Conservation (phyloP, 2,797 vertebrate genomes). For the Simalia tracyae region DNA sequence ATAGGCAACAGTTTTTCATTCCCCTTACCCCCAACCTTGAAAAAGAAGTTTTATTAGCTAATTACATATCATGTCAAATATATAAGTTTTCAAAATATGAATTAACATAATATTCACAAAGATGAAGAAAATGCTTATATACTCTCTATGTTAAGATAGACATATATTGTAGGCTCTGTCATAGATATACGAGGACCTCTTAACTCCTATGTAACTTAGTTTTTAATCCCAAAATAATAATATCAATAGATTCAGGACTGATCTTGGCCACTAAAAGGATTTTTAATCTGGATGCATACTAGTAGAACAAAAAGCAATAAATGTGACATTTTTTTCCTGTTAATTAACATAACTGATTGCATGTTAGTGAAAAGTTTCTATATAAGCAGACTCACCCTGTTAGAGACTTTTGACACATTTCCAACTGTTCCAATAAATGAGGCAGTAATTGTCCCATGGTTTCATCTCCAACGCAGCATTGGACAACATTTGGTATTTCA, state of each 20-base stretch:
- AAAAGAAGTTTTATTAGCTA: neutral
- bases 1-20: neutral
- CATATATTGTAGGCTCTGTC: neutral
- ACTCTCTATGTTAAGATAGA: neutral
- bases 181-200: neutral
- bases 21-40: neutral
- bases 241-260: neutral
- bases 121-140: neutral
- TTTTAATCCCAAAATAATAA: constrained; percentile 7
- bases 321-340: neutral
- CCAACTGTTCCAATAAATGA: constrained; percentile 92
- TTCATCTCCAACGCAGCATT: constrained; percentile 94
- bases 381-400: constrained; percentile 80
- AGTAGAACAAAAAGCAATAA: neutral
- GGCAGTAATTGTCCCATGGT: constrained; percentile 93
- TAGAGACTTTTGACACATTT: constrained; percentile 97
- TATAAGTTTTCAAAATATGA: neutral
- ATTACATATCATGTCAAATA: neutral
- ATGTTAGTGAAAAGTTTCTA: neutral
- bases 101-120: neutral
- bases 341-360: neutral
- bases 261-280: neutral
- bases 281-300: neutral
- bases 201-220: neutral
- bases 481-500: constrained; percentile 89